Conservation (phyloP, 2,888 invertebrate species). For the Diarsia rubi region DNA sequence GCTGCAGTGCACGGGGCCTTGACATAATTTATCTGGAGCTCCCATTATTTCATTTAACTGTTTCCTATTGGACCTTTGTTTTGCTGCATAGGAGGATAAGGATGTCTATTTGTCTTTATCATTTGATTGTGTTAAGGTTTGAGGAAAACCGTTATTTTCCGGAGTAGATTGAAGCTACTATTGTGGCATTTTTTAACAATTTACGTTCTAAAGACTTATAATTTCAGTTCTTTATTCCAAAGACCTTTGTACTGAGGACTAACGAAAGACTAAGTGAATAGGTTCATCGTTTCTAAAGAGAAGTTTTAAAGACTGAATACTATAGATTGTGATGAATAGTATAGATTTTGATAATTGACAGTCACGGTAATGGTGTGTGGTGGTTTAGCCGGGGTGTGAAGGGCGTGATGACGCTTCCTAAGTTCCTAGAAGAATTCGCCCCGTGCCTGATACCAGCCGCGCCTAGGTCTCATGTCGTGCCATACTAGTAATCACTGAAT, state of each 20-base stretch:
- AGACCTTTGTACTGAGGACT: background rate
- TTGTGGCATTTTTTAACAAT: background rate
- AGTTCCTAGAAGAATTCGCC: constrained; percentile 75
- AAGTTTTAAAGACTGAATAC: constrained; percentile 19
- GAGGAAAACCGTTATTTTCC: background rate
- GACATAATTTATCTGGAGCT: constrained; percentile 65
- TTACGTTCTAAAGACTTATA: background rate
- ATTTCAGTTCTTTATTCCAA: background rate
- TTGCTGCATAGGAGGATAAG: constrained; percentile 30
- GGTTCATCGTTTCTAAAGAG: constrained; percentile 10
- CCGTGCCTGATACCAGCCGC: constrained; percentile 83
- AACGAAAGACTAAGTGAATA: background rate
- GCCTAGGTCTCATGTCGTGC: constrained; percentile 73
- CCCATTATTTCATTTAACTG: constrained; percentile 65
- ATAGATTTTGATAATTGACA: constrained; percentile 52
- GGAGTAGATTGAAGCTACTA: background rate
- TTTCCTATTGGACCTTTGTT: constrained; percentile 61
- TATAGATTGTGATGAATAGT: constrained; percentile 43
- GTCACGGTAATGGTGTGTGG: constrained; percentile 53
- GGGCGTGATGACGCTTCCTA: constrained; percentile 73
- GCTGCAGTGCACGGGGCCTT: constrained; percentile 66
- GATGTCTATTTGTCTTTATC: constrained; percentile 30
- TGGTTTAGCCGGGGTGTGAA: constrained; percentile 57
- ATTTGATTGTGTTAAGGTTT: constrained; percentile 11
- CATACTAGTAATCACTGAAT: constrained; percentile 75